These are phyloP conservation scores for Tryphoninae sp. DNA, from an alignment of 2,888 invertebrate species.

Conservation along the genomic window DNA sequence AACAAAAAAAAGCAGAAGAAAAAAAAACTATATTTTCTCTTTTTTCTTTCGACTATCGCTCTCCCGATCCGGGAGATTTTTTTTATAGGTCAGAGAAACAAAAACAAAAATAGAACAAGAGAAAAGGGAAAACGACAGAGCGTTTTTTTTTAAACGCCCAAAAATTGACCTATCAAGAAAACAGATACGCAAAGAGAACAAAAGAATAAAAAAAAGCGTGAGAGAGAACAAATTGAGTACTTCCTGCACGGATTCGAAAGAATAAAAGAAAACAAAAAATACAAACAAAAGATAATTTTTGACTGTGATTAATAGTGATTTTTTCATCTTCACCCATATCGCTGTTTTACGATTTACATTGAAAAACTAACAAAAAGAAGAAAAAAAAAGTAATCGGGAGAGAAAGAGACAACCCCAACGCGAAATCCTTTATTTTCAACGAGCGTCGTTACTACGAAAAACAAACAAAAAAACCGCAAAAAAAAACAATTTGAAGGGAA, in stretches of 20 bases:
- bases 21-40: background rate
- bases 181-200: conserved; percentile 1
- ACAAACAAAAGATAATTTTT: conserved; percentile 41
- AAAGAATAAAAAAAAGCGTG: conserved; percentile 23
- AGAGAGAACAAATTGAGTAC: conserved; percentile 41
- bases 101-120: background rate
- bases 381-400: background rate
- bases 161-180: conserved; percentile 7
- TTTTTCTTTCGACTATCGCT: conserved; percentile 5
- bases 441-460: background rate
- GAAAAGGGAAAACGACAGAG: background rate
- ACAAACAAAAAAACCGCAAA: background rate
- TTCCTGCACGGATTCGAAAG: conserved; percentile 49
- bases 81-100: conserved; percentile 1
- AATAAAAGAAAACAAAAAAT: conserved; percentile 18
- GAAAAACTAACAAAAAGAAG: conserved; percentile 22
- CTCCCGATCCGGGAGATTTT: conserved; percentile 33
- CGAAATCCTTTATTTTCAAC: no score
- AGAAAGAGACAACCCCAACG: no score
- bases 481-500: background rate
- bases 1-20: conserved; percentile 2
- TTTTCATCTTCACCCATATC: conserved; percentile 57
- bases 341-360: conserved; percentile 51
- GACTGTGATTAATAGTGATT: conserved; percentile 63
- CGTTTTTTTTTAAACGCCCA: no score